Evolutionary conservation across 2,888 invertebrate genomes (phyloP), one percentile per base, ranked within the genome.

Genomic region (Osmoderma eremita): DNA sequence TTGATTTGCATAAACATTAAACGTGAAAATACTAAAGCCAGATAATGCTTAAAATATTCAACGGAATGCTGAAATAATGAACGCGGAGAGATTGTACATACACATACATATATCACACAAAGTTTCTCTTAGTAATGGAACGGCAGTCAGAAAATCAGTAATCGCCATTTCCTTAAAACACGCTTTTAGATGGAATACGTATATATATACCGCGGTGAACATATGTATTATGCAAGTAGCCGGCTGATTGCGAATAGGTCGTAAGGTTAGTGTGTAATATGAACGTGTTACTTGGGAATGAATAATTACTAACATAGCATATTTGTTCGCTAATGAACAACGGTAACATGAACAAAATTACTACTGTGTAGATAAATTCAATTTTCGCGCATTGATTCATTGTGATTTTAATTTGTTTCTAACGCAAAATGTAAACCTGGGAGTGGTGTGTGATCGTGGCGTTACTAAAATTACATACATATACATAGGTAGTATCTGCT

Each of bases 71-170:
- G 17, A 53, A 58, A 24, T 58, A 45, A 58, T 30, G 24, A 58
- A 58, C 30, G 45, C 30, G 22, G 24, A 30, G 13, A 58, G 42
- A 58, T 30, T 15, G 45, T 45, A 8, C 42, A 5, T 5, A 4
- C 24, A 30, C 6, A 30, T 6, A 10, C 10, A 30, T 2, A 5
- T 30, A 30, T 5, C 5, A 24, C n/a, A 45, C 45, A 24, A 58
- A 58, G 45, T 58, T 30, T 58, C 42, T 58, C 42, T 15, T 45
- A 42, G 45, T 45, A 58, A 58, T 58, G 58, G 42, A 45, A 58
- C 42, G 24, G 24, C 24, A 58, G 45, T 24, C 45, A 45, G 45
- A 24, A 58, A 45, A 58, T 58, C 58, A 39, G 58, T 45, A 58
- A 24, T 24, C 22, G 45, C 45, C 24, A 10, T 30, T 58, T 42